Evolutionary conservation across 2,888 invertebrate genomes (phyloP).

Genomic region (Macaria liturata): DNA sequence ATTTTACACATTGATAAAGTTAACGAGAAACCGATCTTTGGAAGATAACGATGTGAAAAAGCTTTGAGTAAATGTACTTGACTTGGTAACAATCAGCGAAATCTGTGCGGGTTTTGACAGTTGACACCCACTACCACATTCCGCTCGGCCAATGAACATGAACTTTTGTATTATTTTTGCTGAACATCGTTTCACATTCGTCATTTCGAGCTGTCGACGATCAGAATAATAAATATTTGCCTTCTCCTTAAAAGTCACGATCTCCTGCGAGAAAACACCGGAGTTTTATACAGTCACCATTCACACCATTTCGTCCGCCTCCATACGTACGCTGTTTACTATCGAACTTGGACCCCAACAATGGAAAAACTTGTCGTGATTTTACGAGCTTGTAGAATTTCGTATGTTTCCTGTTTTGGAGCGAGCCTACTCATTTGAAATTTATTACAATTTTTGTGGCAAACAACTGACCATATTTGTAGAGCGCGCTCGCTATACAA

Average conservation of each 20-base stretch:
- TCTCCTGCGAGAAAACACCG: conserved; percentile 3
- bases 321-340: conserved; percentile 12
- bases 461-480: conserved; percentile 4
- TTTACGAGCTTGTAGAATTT: conserved; percentile 22
- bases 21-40: neutral
- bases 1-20: conserved; percentile 5
- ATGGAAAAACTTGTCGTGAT: conserved; percentile 14
- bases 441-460: conserved; percentile 3
- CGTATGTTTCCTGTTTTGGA: conserved; percentile 15
- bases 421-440: conserved; percentile 9
- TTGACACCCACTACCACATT: conserved; percentile 22
- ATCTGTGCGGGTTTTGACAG: conserved; percentile 2
- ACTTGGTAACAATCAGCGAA: conserved; percentile 13
- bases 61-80: neutral
- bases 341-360: conserved; percentile 17
- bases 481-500: conserved; percentile 13
- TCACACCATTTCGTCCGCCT: conserved; percentile 17
- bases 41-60: neutral
- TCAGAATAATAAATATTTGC: conserved; percentile 61
- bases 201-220: conserved; percentile 40
- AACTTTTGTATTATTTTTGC: conserved; percentile 37
- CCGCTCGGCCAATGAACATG: conserved; percentile 22
- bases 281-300: conserved; percentile 3
- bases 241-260: conserved; percentile 33
- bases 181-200: conserved; percentile 30